A percentile compares a stretch with the other conserved stretches of the same genome.
These are phyloP conservation scores for Tylochromis polylepis DNA, from an alignment of 2,113 vertebrate species.

Conservation along the genomic window DNA sequence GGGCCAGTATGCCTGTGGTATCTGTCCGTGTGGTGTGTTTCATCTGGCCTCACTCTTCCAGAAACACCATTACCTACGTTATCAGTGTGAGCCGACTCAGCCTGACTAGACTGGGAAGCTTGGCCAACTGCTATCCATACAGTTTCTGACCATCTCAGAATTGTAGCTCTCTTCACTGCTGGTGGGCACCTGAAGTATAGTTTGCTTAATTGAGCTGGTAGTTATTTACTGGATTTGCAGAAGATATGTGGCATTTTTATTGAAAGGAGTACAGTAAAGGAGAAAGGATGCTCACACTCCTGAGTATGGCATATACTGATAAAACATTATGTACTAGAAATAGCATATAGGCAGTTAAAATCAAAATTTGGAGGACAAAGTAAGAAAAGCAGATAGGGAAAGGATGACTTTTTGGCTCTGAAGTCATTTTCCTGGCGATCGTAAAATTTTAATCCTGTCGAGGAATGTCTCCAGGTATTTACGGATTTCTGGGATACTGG, in stretches of 20 bases:
- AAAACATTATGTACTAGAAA: neutral
- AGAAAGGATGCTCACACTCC: neutral
- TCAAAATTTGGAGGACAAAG: neutral
- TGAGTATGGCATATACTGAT: neutral
- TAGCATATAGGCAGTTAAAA: neutral
- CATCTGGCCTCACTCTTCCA: constrained; percentile 90
- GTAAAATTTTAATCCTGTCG: constrained; percentile 73
- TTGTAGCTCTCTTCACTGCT: neutral
- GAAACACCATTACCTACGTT: constrained; percentile 88
- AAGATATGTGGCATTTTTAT: neutral
- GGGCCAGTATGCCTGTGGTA: constrained; percentile 82
- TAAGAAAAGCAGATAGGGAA: constrained; percentile 1
- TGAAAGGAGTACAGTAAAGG: neutral
- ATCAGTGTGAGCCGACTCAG: constrained; percentile 75
- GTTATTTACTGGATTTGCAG: neutral
- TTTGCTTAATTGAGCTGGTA: constrained; percentile 6
- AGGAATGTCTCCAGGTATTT: constrained; percentile 73
- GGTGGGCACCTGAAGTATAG: neutral
- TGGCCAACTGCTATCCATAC: constrained; percentile 33
- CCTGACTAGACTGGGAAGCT: constrained; percentile 60
- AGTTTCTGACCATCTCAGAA: constrained; percentile 25
- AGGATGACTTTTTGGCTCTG: constrained; percentile 46
- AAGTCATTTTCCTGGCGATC: constrained; percentile 65
- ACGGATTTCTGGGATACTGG: constrained; percentile 74
- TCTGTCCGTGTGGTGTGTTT: constrained; percentile 81